Evolutionary conservation across 2,797 vertebrate genomes (phyloP).

Genomic region (Hylomyscus alleni): DNA sequence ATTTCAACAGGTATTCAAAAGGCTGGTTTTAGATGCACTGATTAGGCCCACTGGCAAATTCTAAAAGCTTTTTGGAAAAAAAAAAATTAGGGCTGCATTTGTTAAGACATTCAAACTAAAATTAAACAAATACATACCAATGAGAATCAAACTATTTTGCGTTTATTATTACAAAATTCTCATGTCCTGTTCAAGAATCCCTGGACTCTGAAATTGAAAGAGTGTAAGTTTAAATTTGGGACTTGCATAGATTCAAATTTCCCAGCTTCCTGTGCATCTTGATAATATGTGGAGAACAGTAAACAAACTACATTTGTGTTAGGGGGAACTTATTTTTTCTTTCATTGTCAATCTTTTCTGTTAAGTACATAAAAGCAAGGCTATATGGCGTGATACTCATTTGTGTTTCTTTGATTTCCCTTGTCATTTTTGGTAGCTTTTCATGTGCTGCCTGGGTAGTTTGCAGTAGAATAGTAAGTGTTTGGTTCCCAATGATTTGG

Average conservation of each 20-base stretch:
- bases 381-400: not conserved
- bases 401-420: conserved; percentile 60
- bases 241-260: not conserved
- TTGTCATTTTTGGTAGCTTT: conserved; percentile 54
- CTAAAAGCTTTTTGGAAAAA: conserved; percentile 42
- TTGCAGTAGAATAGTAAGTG: conserved; percentile 57
- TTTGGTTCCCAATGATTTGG: conserved; percentile 60
- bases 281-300: not conserved
- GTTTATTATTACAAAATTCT: not conserved
- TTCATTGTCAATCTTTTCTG: not conserved
- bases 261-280: not conserved
- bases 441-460: conserved; percentile 40
- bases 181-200: not conserved
- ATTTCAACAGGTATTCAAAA: not conserved
- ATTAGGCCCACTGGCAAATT: not conserved
- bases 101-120: not conserved
- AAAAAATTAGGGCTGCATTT: not conserved
- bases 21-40: conserved; percentile 40
- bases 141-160: not conserved
- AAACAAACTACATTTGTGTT: not conserved
- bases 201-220: not conserved
- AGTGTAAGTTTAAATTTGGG: not conserved
- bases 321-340: not conserved
- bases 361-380: conserved; percentile 43
- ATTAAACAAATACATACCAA: not conserved